Base-by-base conservation (phyloP, 2,113 vertebrate genomes). In the Chinchilla lanigera region DNA sequence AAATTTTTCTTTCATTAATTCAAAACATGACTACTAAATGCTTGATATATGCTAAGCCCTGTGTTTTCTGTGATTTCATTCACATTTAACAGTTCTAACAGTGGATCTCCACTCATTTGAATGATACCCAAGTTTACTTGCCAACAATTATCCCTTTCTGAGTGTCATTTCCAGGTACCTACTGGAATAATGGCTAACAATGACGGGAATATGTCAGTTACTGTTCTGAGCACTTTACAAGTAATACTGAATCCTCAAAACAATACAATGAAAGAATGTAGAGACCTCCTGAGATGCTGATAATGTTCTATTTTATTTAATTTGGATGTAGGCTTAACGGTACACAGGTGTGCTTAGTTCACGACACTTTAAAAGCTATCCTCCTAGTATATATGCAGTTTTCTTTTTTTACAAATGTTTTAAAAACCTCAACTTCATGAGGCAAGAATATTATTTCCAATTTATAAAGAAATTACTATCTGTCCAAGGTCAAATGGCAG, bases 1-100 rank as follows among this genome's bases (percentile, higher is more conserved):
- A n/a, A n/a, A n/a, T 82, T 85, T 63, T 52, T 91, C 44, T 69
- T 52, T 93, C 56, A 61, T 35, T 87, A 17, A 93, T 78, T 94
- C 28, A 89, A 89, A 97, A 92, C 56, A 80, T 63, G 60, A 82
- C 65, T 85, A 80, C 47, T 73, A 83, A 61, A 75, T 54, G 61
- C 67, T 73, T 89, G 58, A 89, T 58, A 14, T 50, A 86, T 56
- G 71, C 35, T 58, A 94, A 38, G n/a, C 26, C 94, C 28, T 63
- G n/a, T 28, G 87, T n/a, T 35, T 96, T 63, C 65, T 78, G n/a
- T 93, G 33, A n/a, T 78, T 93, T 94, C 83, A 96, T 56, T n/a
- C 60, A 85, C 58, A 80, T 17, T 75, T 44, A 58, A 44, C 56
- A 89, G 41, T 9, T 89, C 26, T 41, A 86, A 38, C 2, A 33